Evolutionary conservation across 2,888 invertebrate species (phyloP), one percentile per base, ranked within the genome.

Genomic region (Nudaria mundana): DNA sequence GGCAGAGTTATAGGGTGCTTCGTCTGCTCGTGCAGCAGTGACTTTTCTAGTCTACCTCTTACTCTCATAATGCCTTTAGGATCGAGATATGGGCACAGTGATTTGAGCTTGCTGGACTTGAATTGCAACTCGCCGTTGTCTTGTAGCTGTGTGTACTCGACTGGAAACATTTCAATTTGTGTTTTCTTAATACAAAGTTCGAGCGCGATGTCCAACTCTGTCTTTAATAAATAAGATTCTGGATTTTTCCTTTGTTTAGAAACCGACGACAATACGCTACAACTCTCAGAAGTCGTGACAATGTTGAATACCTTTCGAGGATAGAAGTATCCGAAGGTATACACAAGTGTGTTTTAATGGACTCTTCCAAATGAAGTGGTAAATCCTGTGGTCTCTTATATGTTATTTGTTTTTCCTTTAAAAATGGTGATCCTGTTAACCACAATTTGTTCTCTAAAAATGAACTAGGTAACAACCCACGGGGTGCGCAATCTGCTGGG

Each of bases 401-500:
- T 2, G 13, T 8, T 4, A 42, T 28, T 5, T 1, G 26, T 3
- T 37, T 20, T 2, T 26, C 8, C 25, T 29, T 23, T 1, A 37
- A 20, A 11, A 30, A 44, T 13, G 24, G 11, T 10, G 46, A 48
- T 7, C 48, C 46, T 0, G 20, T 18, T 7, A 39, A 33, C 46
- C 48, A 48, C 8, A 44, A 3, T 10, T 15, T 3, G 23, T 33
- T 16, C 1, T 14, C 11, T 5, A 30, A 5, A 10, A 35, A 38
- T 28, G 15, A 14, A 22, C 30, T 30, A 2, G 38, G 26, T 16
- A 35, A 7, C 12, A 45, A n/a, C n/a, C 48, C 48, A 20, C 52
- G 16, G 1, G 52, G 42, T 2, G 46, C 48, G 5, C 37, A 38
- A 23, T 52, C 52, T 4, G 48, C 52, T 10, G 45, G 42, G 15